Percentiles rank a stretch among this genome's conserved stretches.
phyloP scores from a whole-genome alignment of 2,888 invertebrate genomes.

The Hypena proboscidalis region DNA sequence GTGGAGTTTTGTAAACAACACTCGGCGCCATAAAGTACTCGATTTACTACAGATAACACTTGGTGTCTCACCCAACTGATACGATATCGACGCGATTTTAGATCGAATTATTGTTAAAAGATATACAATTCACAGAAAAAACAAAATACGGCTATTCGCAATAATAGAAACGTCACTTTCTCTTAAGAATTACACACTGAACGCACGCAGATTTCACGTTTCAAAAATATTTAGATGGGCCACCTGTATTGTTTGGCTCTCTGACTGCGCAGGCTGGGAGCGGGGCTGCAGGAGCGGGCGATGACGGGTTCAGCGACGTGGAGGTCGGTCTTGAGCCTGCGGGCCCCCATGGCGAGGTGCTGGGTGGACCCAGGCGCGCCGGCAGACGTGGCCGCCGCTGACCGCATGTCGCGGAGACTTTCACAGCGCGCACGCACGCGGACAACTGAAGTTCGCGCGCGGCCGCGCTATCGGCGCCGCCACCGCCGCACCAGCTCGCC shows the following conservation, averaged over 20 bases:
- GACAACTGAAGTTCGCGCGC: constrained; percentile 72
- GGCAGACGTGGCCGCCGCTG: constrained; percentile 57
- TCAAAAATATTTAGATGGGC: constrained; percentile 34
- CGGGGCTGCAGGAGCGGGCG: constrained; percentile 72
- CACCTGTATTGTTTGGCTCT: constrained; percentile 83
- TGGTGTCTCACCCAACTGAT: constrained; percentile 38
- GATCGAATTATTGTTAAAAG: constrained; percentile 20
- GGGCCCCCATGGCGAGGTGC: constrained; percentile 71
- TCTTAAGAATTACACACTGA: constrained; percentile 38
- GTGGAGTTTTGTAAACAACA: constrained; percentile 27
- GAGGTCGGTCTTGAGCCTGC: constrained; percentile 85
- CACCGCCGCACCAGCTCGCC: constrained; percentile 67
- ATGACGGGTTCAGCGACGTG: constrained; percentile 75
- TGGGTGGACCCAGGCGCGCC: constrained; percentile 43
- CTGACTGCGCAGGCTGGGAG: constrained; percentile 84
- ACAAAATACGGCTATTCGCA: constrained; percentile 8
- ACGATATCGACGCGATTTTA: constrained; percentile 42
- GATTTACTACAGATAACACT: constrained; percentile 48
- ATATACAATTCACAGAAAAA: constrained; percentile 16
- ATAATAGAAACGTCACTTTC: constrained; percentile 41
- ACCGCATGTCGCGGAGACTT: constrained; percentile 78
- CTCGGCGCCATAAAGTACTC: constrained; percentile 26
- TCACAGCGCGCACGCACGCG: constrained; percentile 82
- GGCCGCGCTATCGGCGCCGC: constrained; percentile 58
- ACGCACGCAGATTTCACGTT: constrained; percentile 45